A percentile compares a stretch with the other conserved stretches of the same genome.
Evolutionary conservation across 2,113 vertebrate genomes (phyloP).

Genomic region (Grammomys surdaster): DNA sequence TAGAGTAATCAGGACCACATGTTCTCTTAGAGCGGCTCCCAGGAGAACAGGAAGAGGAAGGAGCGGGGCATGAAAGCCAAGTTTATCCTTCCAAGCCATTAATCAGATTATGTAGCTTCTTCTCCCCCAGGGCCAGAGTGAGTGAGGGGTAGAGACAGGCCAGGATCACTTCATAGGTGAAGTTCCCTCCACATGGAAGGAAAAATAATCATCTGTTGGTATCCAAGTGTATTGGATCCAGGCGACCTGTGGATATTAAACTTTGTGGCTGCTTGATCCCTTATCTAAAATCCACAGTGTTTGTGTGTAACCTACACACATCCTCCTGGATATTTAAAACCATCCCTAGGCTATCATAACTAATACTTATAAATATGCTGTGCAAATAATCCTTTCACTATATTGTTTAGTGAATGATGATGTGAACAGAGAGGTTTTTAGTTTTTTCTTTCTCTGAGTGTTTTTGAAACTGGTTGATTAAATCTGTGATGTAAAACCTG

Average conservation of each 20-base stretch:
- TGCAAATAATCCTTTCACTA: not conserved
- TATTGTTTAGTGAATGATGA: not conserved
- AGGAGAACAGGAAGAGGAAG: conserved; percentile 64
- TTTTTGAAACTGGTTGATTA: not conserved
- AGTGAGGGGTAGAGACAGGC: conserved; percentile 49
- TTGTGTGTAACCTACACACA: not conserved
- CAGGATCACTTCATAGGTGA: conserved; percentile 49
- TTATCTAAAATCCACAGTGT: not conserved
- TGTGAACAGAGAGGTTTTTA: not conserved
- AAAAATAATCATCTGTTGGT: not conserved
- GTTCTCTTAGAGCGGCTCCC: conserved; percentile 52
- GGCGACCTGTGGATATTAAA: not conserved
- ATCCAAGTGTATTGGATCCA: not conserved
- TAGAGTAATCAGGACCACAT: conserved; percentile 75
- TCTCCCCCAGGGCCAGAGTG: not conserved
- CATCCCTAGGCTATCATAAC: not conserved
- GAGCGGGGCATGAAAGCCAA: conserved; percentile 57
- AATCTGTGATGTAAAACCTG: not conserved
- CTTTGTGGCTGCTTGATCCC: not conserved
- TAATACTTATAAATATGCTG: not conserved
- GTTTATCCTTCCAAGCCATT: conserved; percentile 73
- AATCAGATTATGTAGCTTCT: conserved; percentile 71
- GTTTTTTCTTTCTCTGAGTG: not conserved
- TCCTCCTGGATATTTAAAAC: not conserved
- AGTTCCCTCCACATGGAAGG: not conserved